phyloP scores from a whole-genome alignment of 2,888 invertebrate species.

The Schrankia costaestrigalis region DNA sequence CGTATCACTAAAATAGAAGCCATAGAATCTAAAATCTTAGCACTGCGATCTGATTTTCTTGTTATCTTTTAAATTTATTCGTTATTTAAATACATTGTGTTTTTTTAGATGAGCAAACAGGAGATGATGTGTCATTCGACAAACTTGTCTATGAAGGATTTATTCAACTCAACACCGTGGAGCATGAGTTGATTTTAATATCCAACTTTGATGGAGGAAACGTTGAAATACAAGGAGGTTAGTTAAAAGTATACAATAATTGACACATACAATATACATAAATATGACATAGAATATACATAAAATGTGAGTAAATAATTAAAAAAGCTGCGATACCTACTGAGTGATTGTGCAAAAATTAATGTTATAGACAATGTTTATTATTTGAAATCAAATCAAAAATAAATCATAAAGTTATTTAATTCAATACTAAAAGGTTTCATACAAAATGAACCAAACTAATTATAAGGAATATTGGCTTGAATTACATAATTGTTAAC shows the following conservation, averaged over 20 bases:
- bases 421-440: too few relatives aligned
- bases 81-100: neutral
- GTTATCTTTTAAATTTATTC: neutral
- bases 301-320: neutral
- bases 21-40: neutral
- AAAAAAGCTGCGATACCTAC: too few relatives aligned
- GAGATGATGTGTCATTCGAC: conserved; percentile 40
- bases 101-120: conserved; percentile 28
- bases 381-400: too few relatives aligned
- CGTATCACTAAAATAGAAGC: too few relatives aligned
- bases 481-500: too few relatives aligned
- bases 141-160: conserved; percentile 54
- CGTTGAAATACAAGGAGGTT: conserved; percentile 53
- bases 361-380: too few relatives aligned
- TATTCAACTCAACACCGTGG: conserved; percentile 35
- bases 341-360: too few relatives aligned
- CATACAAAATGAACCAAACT: too few relatives aligned
- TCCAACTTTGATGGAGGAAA: conserved; percentile 39
- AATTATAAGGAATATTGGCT: too few relatives aligned
- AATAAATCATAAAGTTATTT: too few relatives aligned
- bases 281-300: too few relatives aligned
- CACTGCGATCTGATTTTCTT: neutral
- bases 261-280: neutral
- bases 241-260: conserved; percentile 5
- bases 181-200: conserved; percentile 53